Base-by-base conservation (phyloP, 2,797 vertebrate species). In the Streptopelia turtur region DNA sequence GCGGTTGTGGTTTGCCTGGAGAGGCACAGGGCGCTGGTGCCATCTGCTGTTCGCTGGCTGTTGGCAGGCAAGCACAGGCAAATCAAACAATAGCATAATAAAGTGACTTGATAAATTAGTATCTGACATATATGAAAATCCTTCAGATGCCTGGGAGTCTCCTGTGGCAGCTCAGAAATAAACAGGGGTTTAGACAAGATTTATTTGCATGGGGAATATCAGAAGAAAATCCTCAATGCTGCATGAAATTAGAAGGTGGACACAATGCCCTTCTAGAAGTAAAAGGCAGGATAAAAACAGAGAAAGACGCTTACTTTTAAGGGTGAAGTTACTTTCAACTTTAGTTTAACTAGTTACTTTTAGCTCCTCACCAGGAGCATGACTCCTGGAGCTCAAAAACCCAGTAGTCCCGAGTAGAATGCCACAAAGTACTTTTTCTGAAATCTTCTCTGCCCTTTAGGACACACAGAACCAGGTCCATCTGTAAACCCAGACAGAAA, bases 1-100 rank as follows among this genome's bases (percentile, higher is more conserved):
- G 4, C 9, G 2, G 3, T 0, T 2, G 37, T 0, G 2, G 43
- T 21, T 22, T 11, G 11, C 13, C 31, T 3, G 41, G 24, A 3
- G 16, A 16, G 57, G 37, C 55, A 6, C 76, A 33, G 76, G n/a
- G 21, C 3, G 69, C 93, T 95, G 95, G 88, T 97, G 97, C 97
- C 97, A 96, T 61, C 97, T 97, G 95, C 94, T 4, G 96, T 81
- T 17, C 10, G 13, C 49, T 52, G 27, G 14, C 22, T 7, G 2
- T 1, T 5, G 47, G 17, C 85, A 59, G 74, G 39, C 41, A 33
- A 21, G 68, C 43, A 2, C 78, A 5, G 47, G 33, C 76, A 39
- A 56, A 27, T 1, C 64, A 11, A 53, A 12, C 4, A 31, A 1
- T 0, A 23, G 52, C 77, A 7, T 1, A 59, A 6, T 78, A 9